A percentile compares a stretch with the other conserved stretches of the same genome.
These are phyloP conservation scores for Mobula birostris DNA, from an alignment of 2,113 vertebrate genomes.

Conservation along the genomic window DNA sequence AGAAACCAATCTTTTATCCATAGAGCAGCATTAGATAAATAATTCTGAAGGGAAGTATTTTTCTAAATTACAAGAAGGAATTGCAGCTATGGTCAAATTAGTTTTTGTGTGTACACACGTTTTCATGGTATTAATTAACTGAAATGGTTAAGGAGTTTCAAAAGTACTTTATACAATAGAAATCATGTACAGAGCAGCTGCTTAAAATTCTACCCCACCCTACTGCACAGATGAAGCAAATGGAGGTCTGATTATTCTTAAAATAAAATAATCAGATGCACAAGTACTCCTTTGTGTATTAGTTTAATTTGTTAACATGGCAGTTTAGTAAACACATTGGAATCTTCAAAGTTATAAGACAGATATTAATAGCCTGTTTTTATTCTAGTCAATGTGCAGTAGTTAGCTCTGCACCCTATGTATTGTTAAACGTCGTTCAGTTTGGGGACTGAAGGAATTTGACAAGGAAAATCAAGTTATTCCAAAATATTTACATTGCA, in stretches of 20 bases:
- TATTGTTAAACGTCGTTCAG: background rate
- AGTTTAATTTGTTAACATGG: background rate
- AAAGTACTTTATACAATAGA: background rate
- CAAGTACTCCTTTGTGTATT: background rate
- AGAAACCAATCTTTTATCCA: background rate
- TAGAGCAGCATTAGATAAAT: background rate
- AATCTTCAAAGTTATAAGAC: background rate
- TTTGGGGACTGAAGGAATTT: background rate
- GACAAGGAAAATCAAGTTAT: background rate
- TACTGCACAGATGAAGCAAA: too few relatives aligned
- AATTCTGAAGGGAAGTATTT: background rate
- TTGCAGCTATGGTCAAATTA: constrained; percentile 31
- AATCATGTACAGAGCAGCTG: background rate
- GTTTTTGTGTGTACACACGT: background rate
- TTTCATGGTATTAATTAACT: background rate
- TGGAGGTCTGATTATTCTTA: background rate
- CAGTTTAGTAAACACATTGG: background rate
- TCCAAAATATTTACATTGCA: background rate
- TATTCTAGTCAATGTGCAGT: background rate
- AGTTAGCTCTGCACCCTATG: background rate
- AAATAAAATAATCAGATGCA: background rate
- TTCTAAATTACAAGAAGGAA: background rate
- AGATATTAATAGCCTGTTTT: background rate
- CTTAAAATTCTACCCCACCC: background rate
- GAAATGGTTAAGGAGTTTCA: background rate